These are phyloP conservation scores for Drosophila ustulata DNA, from an alignment of 2,888 invertebrate species.

Conservation along the genomic window DNA sequence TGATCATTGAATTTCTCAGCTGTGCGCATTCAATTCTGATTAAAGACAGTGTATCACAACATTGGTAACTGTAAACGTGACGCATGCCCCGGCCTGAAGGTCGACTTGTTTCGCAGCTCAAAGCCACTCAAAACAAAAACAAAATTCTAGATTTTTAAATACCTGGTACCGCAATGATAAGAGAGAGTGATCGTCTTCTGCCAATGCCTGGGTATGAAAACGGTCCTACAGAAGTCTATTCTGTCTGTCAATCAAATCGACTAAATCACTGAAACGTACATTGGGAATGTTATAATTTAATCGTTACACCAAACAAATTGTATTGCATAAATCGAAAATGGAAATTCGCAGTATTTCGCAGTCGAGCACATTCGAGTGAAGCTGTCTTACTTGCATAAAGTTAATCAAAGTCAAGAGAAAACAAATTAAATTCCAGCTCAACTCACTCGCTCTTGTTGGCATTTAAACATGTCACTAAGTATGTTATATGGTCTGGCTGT, in stretches of 20 bases:
- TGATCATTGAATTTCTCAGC: slow-evolving; percentile 2
- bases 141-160: slow-evolving; percentile 65
- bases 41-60: background rate
- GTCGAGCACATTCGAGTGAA: background rate
- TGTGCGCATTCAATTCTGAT: background rate
- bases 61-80: slow-evolving; percentile 18
- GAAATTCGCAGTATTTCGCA: background rate
- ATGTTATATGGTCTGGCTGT: background rate
- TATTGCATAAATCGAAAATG: too few relatives aligned
- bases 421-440: slow-evolving; percentile 2
- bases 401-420: slow-evolving; percentile 1
- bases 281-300: too few relatives aligned
- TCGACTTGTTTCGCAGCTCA: slow-evolving; percentile 61
- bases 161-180: slow-evolving; percentile 1
- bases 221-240: too few relatives aligned
- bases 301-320: too few relatives aligned
- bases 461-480: slow-evolving; percentile 1
- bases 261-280: too few relatives aligned
- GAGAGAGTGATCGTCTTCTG: background rate
- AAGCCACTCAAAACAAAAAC: slow-evolving; percentile 34
- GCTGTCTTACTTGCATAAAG: background rate
- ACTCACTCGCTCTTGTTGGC: slow-evolving; percentile 1
- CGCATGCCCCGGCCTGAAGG: slow-evolving; percentile 44
- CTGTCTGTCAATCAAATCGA: too few relatives aligned
- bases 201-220: too few relatives aligned